phyloP scores from a whole-genome alignment of 2,888 invertebrate species.

The Cordilura impudica region DNA sequence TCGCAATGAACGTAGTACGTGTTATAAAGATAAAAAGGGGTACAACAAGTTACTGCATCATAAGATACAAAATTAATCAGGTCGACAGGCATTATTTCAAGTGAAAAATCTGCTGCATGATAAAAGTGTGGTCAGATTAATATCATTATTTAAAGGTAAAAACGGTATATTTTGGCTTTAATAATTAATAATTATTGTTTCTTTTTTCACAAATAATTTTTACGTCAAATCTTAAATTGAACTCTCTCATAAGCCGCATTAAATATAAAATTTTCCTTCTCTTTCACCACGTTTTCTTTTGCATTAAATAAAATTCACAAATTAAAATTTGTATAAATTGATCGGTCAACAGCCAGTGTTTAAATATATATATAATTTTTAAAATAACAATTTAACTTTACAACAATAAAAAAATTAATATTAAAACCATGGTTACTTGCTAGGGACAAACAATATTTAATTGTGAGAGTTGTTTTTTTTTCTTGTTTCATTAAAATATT shows the following conservation, averaged over 20 bases:
- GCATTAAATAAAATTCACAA: slow-evolving; percentile 9
- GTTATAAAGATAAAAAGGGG: not conserved
- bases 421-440: slow-evolving; percentile 9
- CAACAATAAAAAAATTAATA: slow-evolving; percentile 39
- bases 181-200: not conserved
- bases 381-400: slow-evolving; percentile 27
- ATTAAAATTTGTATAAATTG: slow-evolving; percentile 10
- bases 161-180: no score
- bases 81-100: no score
- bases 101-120: no score
- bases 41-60: no score
- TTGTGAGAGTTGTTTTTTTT: not conserved
- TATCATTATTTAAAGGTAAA: no score
- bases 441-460: not conserved
- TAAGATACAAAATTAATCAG: no score
- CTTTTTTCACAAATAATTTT: no score
- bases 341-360: slow-evolving; percentile 40
- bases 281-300: not conserved
- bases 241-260: no score
- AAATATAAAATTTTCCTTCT: no score
- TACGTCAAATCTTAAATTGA: no score
- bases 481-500: not conserved
- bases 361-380: slow-evolving; percentile 41
- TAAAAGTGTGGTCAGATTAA: no score
- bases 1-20: not conserved